Percentiles rank a stretch among this genome's conserved stretches.
Conservation (phyloP, 2,888 invertebrate species). For the Drosophila rellima region DNA sequence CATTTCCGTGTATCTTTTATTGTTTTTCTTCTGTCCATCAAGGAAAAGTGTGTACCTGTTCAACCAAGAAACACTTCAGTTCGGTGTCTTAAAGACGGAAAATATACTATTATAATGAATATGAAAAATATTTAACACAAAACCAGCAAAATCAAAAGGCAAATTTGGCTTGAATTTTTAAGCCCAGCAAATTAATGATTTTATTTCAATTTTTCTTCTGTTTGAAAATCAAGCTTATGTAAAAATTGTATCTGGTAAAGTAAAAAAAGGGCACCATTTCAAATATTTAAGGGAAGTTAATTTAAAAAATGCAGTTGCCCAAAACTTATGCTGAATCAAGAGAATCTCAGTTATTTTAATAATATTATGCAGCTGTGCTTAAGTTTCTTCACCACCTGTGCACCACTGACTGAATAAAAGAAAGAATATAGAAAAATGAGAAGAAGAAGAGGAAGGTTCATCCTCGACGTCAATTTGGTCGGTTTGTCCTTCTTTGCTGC, state of each 20-base stretch:
- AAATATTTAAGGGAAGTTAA: no score
- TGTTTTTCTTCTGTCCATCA: constrained; percentile 20
- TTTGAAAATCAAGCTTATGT: no score
- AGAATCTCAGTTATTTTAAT: constrained; percentile 46
- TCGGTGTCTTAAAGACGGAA: no score
- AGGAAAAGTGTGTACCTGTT: neutral
- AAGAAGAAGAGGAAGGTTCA: constrained; percentile 8
- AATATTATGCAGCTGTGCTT: constrained; percentile 55
- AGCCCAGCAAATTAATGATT: no score
- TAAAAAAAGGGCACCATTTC: no score
- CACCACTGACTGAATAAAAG: constrained; percentile 2
- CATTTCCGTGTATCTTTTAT: constrained; percentile 51
- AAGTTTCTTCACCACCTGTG: constrained; percentile 60
- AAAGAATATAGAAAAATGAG: neutral
- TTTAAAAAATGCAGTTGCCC: constrained; percentile 16
- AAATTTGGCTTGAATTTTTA: no score
- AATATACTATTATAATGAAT: no score
- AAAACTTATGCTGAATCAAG: constrained; percentile 14
- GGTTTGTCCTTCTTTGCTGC: constrained; percentile 14
- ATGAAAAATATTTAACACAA: no score
- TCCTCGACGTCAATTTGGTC: constrained; percentile 12
- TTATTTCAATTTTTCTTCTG: no score
- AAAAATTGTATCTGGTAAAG: no score
- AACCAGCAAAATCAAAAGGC: no score
- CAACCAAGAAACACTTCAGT: no score